phyloP scores from a whole-genome alignment of 2,888 invertebrate genomes.

The Drosophila quinaria region DNA sequence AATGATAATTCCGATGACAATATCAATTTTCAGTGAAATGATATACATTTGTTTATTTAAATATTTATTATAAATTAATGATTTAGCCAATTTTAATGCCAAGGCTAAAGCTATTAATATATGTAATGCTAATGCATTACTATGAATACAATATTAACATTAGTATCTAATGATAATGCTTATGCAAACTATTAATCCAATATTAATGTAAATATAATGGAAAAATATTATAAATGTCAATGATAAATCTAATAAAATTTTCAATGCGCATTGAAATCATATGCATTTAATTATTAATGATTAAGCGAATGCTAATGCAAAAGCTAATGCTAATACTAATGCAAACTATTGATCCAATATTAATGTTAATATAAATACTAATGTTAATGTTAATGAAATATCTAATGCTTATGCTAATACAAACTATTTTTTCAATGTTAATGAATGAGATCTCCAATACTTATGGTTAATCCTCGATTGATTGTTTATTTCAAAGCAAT shows the following conservation, averaged over 20 bases:
- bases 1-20: neutral
- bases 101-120: neutral
- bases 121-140: neutral
- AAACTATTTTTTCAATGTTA: neutral
- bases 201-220: neutral
- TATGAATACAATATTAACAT: too few species aligned
- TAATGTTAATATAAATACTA: neutral
- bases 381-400: too few species aligned
- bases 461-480: neutral
- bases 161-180: neutral
- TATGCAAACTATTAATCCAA: neutral
- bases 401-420: neutral
- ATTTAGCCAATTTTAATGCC: neutral
- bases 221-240: neutral
- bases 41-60: neutral
- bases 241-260: neutral
- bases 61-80: neutral
- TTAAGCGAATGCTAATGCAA: neutral
- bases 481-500: neutral
- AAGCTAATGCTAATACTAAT: neutral
- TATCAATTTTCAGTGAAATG: neutral
- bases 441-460: neutral
- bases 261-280: too few species aligned
- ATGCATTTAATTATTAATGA: neutral
- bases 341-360: neutral